Percentiles rank a stretch among this genome's conserved stretches.
phyloP scores from a whole-genome alignment of 2,797 vertebrate genomes.

The Spinus olivaceus region DNA sequence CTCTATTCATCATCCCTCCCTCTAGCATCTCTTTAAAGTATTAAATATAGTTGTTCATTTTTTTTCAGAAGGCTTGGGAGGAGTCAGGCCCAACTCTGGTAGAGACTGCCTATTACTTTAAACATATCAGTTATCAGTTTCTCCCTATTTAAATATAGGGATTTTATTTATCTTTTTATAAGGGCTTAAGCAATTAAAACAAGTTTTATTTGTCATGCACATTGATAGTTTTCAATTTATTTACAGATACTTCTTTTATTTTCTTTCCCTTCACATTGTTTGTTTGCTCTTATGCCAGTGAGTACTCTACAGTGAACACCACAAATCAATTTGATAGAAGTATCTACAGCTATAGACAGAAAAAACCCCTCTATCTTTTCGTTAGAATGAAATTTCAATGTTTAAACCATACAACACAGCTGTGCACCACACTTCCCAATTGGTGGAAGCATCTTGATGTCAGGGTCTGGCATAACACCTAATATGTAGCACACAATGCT shows the following conservation, averaged over 20 bases:
- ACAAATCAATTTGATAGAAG: neutral
- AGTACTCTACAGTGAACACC: neutral
- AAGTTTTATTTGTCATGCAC: neutral
- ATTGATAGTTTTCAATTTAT: neutral
- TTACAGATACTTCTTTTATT: neutral
- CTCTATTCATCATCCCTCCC: neutral
- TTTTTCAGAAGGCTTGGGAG: neutral
- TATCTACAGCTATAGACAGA: neutral
- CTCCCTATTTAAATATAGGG: neutral
- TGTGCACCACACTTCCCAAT: neutral
- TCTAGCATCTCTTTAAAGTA: neutral
- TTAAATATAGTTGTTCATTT: neutral
- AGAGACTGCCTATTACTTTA: neutral
- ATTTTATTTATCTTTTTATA: neutral
- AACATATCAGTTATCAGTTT: neutral
- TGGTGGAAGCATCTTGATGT: neutral
- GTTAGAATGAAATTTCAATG: neutral
- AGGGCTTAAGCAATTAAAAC: neutral
- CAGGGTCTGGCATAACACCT: neutral
- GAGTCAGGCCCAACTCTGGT: neutral
- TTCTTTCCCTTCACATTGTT: neutral
- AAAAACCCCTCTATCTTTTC: neutral
- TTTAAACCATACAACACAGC: neutral
- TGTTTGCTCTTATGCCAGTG: neutral
- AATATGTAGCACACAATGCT: accelerated